Base-by-base conservation (phyloP, 1,140 invertebrate species). In the Nasonia giraulti region DNA sequence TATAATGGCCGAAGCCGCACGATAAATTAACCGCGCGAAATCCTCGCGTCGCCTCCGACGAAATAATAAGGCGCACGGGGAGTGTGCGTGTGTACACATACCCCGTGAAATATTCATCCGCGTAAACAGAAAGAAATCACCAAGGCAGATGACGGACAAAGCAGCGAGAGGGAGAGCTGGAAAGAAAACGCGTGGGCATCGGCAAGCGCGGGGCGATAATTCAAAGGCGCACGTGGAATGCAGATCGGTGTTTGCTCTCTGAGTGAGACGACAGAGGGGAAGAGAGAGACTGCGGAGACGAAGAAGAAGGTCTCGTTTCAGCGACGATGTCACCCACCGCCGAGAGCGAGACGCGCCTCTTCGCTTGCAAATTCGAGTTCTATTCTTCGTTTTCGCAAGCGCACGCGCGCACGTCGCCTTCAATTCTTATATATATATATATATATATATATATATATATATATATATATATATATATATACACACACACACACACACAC, bases 131-230 rank as follows among this genome's bases (percentile, higher is more conserved):
- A 62, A 62, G 55, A 20, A 62, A n/a, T 20, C 55, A 7, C 20
- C 55, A 17, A 62, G 20, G 55, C 12, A 50, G 47, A 50, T 50
- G 47, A 50, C 47, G 47, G 11, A 50, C 14, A 44, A 44, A 44
- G 40, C 40, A 44, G 33, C 5, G 3, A 37, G 44, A 50, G 14
- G 12, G 47, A 5, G 55, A 62, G 27, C 27, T 27, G 55, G 55
- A 62, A n/a, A 62, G 55, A 62, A 62, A n/a, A 62, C 55, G 55
- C 55, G 55, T 62, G 55, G 55, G 55, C 55, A 62, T 62, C 55
- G 55, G 3, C 33, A 6, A 3, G 33, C 20, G 55, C 55, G 20
- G 55, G 55, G 17, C 20, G 55, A 62, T 62, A 62, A 62, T 62
- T 62, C 55, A 62, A 62, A 62, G 55, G 55, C 55, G 55, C 55